These are phyloP conservation scores for Callospermophilus lateralis DNA, from an alignment of 2,113 vertebrate species.

Conservation along the genomic window DNA sequence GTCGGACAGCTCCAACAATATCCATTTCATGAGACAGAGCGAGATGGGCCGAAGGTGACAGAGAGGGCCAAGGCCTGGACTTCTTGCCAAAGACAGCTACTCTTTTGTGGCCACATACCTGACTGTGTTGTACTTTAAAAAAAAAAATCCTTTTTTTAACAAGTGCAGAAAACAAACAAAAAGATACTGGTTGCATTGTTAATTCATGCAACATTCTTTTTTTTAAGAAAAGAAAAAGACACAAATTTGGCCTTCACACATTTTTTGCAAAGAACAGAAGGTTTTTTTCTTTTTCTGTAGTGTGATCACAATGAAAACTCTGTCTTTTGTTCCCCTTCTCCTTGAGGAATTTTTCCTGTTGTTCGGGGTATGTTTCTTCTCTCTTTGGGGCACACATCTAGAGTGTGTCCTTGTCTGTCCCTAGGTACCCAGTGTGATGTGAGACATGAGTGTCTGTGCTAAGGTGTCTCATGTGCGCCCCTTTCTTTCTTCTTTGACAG, in stretches of 20 bases:
- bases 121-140: conserved; percentile 92
- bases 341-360: conserved; percentile 66
- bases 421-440: conserved; percentile 81
- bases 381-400: conserved; percentile 82
- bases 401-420: conserved; percentile 75
- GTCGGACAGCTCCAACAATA: conserved; percentile 97
- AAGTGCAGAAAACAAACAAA: conserved; percentile 85
- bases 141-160: conserved; percentile 87
- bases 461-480: conserved; percentile 82
- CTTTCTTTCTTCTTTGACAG: conserved; percentile 78
- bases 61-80: conserved; percentile 89
- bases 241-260: conserved; percentile 91
- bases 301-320: conserved; percentile 91
- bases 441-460: conserved; percentile 86
- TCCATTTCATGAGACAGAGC: conserved; percentile 99
- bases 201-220: conserved; percentile 91
- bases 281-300: conserved; percentile 87
- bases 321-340: conserved; percentile 87
- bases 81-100: conserved; percentile 99
- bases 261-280: conserved; percentile 91
- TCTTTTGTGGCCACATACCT: conserved; percentile 94
- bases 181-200: conserved; percentile 92
- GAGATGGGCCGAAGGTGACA: conserved; percentile 99
- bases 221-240: conserved; percentile 78
- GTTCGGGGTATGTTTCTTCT: conserved; percentile 73